Evolutionary conservation across 1,140 invertebrate species (phyloP), one percentile per base, ranked within the genome.

Genomic region (Drosophila funebris): DNA sequence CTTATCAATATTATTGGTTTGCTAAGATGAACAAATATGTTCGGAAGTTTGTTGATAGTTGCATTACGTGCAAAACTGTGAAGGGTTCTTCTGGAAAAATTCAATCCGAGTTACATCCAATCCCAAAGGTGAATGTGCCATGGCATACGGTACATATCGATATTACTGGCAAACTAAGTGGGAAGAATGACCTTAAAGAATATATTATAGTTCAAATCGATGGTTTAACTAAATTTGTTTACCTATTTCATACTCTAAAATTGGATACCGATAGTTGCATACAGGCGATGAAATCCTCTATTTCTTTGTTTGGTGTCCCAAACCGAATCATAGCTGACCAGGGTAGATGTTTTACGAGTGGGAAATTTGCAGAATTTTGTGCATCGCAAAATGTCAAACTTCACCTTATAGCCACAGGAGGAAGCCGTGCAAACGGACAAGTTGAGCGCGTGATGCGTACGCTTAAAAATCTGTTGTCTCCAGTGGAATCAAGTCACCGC

Each of bases 381-480:
- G 8, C 29, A 33, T 53, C 14, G 36, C 50, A 53, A 27, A 53
- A 53, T 7, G 11, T 53, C 20, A 53, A 53, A 13, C 50, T 53
- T 53, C 31, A 36, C 20, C 16, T 53, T 20, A 53, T 53, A 36
- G 14, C 27, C 20, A 53, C 22, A 9, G 50, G 50, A n/a, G 50
- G 0, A 53, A 53, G 27, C 16, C 50, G 44, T 33, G 64, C 64
- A 68, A 68, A 60, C 54, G 44, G 64, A 22, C 54, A 58, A 68
- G 36, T 60, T 41, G 36, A 68, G 29, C 46, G 46, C 52, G 18
- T 44, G 27, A 52, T 43, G 46, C 54, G 29, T 27, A 66, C 37
- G 1, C 39, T 66, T 29, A 48, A 66, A 8, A 57, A 57, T 64
- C 27, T 62, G 9, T 9, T 50, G 14, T 39, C 46, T 18, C 44